phyloP scores from a whole-genome alignment of 2,888 invertebrate species.

The Unio pictorum region DNA sequence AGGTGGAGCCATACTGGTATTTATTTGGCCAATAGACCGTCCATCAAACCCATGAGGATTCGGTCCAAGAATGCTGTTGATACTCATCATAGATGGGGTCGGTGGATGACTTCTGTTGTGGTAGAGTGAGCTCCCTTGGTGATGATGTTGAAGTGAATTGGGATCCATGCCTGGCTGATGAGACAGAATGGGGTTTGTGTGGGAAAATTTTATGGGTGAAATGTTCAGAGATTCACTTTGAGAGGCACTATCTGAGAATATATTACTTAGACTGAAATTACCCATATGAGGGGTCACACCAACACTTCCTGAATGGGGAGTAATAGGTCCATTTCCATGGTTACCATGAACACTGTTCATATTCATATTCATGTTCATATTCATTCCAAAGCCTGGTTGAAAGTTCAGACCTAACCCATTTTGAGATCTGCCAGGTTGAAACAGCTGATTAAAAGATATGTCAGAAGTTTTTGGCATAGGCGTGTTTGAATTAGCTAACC shows the following conservation, averaged over 20 bases:
- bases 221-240: constrained; percentile 64
- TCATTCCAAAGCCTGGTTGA: constrained; percentile 64
- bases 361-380: constrained; percentile 20
- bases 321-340: constrained; percentile 53
- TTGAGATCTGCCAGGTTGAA: constrained; percentile 59
- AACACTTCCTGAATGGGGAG: constrained; percentile 53
- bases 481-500: constrained; percentile 54
- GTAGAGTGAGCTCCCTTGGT: constrained; percentile 53
- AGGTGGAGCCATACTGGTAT: constrained; percentile 63
- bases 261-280: constrained; percentile 68
- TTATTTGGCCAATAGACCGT: constrained; percentile 57
- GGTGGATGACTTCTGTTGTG: constrained; percentile 64
- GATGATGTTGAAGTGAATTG: constrained; percentile 61
- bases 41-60: constrained; percentile 69
- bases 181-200: constrained; percentile 60
- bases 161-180: constrained; percentile 59
- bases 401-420: constrained; percentile 67
- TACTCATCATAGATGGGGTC: constrained; percentile 64
- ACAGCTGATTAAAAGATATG: constrained; percentile 59
- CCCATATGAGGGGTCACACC: constrained; percentile 63
- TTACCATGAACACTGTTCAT: constrained; percentile 56
- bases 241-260: constrained; percentile 64
- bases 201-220: constrained; percentile 69
- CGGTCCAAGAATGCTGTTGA: constrained; percentile 69
- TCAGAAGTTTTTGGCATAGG: constrained; percentile 59